Evolutionary conservation across 1,140 invertebrate genomes (phyloP), one percentile per base, ranked within the genome.

Genomic region (Potamilus streckersoni): DNA sequence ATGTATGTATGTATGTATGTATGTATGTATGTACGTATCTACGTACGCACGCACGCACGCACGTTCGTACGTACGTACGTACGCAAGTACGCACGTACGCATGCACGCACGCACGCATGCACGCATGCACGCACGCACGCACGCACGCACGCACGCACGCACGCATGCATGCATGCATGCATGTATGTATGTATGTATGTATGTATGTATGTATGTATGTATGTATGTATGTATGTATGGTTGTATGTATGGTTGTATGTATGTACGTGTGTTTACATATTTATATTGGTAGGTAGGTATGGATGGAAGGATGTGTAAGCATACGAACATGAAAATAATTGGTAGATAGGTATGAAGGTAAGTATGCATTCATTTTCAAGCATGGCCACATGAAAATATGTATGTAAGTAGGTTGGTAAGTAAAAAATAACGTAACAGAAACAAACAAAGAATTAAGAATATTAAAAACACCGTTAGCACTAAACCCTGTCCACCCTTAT

Each of bases 1-100:
- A 78, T 87, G 86, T 86, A 80, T 68, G 65, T 59, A 80, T 68
- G 65, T 59, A 70, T 70, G 69, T 58, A 70, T 78, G 76, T 70
- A 71, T 80, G 60, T 72, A 72, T 80, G 76, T 80, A 67, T 75
- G 64, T 79, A 71, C 62, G 64, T 75, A 72, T 79, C n/a, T n/a
- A n/a, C n/a, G n/a, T n/a, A n/a, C n/a, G n/a, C n/a, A n/a, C n/a
- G n/a, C n/a, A n/a, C 63, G 72, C 23, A 55, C 27, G 59, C 20
- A 55, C 60, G 71, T 38, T 73, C 49, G 69, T 20, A 72, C 17
- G 69, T 64, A 73, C 31, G 2, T 59, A 76, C 60, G 69, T 69
- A 69, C 65, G 72, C 72, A 72, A 60, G 68, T 73, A 72, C 65
- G 61, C 72, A 72, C 64, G 68, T 73, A 72, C 69, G 61, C 68